Evolutionary conservation across 2,888 invertebrate genomes (phyloP), one percentile per base, ranked within the genome.

Genomic region (Romanomermis culicivorax): DNA sequence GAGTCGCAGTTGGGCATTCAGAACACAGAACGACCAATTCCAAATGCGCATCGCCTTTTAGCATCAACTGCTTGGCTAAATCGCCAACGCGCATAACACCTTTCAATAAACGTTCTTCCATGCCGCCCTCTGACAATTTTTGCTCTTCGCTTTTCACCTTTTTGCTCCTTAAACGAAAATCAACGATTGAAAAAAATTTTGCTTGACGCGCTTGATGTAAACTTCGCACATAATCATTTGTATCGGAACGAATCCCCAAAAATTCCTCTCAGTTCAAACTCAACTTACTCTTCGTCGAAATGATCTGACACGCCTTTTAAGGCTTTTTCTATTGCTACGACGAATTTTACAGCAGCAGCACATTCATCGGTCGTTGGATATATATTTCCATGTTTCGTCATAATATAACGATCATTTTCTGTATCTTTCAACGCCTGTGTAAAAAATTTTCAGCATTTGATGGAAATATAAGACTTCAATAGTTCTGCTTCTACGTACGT

Each of bases 61-160:
- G 76, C 65, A 95, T 76, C 58, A 95, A 77, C 43, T 88, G 85
- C 69, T 86, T 86, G 51, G 85, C 84, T 54, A 88, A 73, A 67
- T 84, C 81, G 54, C 91, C 91, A 49, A 93, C 89, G 59, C 93
- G 80, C 88, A 93, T 89, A 29, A 93, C 91, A 57, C 93, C 93
- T 71, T 89, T 86, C 49, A 95, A 75, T 61, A 85, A 80, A 58
- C 91, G 79, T 61, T 77, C 74, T 45, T 76, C 74, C 61, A 75
- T 73, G 53, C 76, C 68, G 56, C 74, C 75, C 60, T 78, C 77
- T 14, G 45, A 26, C 27, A 2, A 3, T 36, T 43, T 53, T 30
- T 14, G 20, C 43, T 42, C 55, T 2, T 54, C 45, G 7, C 24
- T 52, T 20, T 48, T 49, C 29, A 42, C 51, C 24, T 23, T 11